phyloP scores from a whole-genome alignment of 2,797 vertebrate species.

The Alectoris magna region DNA sequence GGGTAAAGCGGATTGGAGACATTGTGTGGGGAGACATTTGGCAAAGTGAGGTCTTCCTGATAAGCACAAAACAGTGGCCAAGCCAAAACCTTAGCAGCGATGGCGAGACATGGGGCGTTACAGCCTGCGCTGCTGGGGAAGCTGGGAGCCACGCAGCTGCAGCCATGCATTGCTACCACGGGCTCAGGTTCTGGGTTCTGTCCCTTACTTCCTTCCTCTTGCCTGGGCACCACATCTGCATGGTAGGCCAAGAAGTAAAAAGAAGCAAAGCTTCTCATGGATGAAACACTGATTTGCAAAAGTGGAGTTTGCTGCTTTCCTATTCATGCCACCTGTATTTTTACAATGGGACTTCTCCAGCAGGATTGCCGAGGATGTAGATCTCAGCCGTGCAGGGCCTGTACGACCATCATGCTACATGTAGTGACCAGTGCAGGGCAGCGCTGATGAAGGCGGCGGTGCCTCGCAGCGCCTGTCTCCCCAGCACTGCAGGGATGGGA shows the following conservation, averaged over 20 bases:
- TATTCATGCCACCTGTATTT: not conserved
- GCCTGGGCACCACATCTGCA: not conserved
- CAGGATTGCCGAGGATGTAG: not conserved
- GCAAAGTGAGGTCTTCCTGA: not conserved
- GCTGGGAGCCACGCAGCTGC: not conserved
- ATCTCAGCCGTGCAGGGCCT: not conserved
- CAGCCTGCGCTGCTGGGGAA: not conserved
- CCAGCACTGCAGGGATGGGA: not conserved
- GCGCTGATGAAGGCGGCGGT: not conserved
- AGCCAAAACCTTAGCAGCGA: not conserved
- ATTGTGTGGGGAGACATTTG: not conserved
- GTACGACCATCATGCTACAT: not conserved
- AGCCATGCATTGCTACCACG: not conserved
- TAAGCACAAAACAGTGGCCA: not conserved
- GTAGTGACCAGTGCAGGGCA: rapidly evolving
- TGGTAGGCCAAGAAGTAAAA: not conserved
- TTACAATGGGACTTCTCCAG: not conserved
- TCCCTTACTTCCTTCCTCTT: not conserved
- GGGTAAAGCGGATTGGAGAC: not conserved
- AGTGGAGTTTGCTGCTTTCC: not conserved
- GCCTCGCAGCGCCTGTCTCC: not conserved
- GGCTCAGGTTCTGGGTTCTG: not conserved
- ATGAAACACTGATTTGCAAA: not conserved
- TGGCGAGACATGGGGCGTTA: not conserved
- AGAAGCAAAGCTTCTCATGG: not conserved